Evolutionary conservation across 2,888 invertebrate genomes (phyloP), one percentile per base, ranked within the genome.

Genomic region (Drosophila emarginata): DNA sequence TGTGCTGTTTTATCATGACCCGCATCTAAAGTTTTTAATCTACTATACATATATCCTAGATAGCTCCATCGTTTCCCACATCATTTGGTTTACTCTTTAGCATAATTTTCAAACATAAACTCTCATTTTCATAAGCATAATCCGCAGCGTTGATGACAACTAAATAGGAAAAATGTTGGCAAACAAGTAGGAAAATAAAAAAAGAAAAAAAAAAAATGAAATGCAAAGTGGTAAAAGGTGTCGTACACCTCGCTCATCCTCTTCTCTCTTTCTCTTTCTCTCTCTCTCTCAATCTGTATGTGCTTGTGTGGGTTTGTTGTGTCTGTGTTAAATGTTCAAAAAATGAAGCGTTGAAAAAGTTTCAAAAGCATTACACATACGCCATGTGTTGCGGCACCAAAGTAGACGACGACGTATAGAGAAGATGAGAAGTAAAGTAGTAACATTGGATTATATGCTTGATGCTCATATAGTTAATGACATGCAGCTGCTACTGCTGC

Each of bases 31-130:
- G 36, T 36, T 36, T 36, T 12, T 14, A 18, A 50, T 14, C 3
- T 3, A 50, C 52, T 52, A 1, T 18, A 50, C 11, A 23, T 52
- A 50, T 21, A 45, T 45, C 11, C 21, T 45, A 45, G 21, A 45
- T 45, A 45, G 18, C 53, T 53, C 28, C 9, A 53, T 53, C 23
- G 53, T 53, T 28, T 11, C 15, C 53, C 45, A 21, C 45, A 45
- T 45, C 45, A 45, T 45, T 45, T 45, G 45, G 21, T 45, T 45
- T 45, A 45, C 66, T 63, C 67, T 64, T 80, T 76, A 71, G 87
- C 86, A 87, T 84, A 87, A 87, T 84, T 84, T 77, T 57, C 37
- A 70, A 64, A 69, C 74, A 82, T 85, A 87, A 84, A 85, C 86
- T 84, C 76, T 60, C 80, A 72, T 78, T 76, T 76, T 76, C 68